phyloP scores from a whole-genome alignment of 64 coral and sea anemone species.

The Pocillopora verrucosa region DNA sequence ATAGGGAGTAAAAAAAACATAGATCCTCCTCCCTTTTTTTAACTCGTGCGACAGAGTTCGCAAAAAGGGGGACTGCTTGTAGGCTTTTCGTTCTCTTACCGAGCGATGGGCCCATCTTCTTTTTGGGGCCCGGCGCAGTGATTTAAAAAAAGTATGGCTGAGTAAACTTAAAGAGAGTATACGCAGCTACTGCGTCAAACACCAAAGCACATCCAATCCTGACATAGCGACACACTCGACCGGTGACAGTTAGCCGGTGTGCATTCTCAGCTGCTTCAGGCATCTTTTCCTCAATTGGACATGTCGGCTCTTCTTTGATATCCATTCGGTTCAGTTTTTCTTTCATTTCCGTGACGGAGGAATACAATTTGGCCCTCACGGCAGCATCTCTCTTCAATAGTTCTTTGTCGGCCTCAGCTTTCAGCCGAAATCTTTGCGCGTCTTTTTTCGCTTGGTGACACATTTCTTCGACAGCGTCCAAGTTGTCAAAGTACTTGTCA shows the following conservation, averaged over 20 bases:
- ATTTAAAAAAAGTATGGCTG: conserved; percentile 3
- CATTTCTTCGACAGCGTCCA: conserved; percentile 1
- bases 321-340: background rate
- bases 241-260: background rate
- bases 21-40: no score
- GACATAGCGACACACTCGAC: background rate
- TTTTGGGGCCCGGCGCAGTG: background rate
- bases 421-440: background rate
- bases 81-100: no score
- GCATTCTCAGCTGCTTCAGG: background rate
- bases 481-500: background rate
- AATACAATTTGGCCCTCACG: background rate
- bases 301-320: background rate
- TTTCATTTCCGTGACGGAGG: background rate
- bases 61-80: no score
- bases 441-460: background rate
- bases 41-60: no score
- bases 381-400: background rate
- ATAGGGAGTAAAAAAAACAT: no score
- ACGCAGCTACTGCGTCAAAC: conserved; percentile 20
- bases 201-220: conserved; percentile 10
- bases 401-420: background rate
- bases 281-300: background rate
- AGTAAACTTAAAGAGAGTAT: background rate
- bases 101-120: no score